Percentiles rank a stretch among this genome's conserved stretches.
phyloP scores from a whole-genome alignment of 2,888 invertebrate species.

The Epinotia demarniana region DNA sequence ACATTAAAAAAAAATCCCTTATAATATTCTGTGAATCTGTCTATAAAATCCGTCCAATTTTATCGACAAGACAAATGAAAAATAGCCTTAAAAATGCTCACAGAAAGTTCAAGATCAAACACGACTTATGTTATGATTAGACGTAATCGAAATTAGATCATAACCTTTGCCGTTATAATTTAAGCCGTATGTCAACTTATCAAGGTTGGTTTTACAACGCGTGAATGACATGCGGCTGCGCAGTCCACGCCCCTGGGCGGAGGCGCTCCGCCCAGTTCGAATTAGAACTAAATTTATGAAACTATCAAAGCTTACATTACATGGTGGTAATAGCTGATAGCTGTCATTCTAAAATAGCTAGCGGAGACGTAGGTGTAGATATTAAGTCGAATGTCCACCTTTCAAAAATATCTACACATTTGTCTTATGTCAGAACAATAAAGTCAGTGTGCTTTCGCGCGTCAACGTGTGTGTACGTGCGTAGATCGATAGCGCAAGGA shows the following conservation, averaged over 20 bases:
- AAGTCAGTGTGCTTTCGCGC: no score
- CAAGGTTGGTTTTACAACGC: background rate
- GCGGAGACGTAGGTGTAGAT: background rate
- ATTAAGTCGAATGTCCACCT: no score
- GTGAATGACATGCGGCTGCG: conserved; percentile 1
- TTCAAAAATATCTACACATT: no score
- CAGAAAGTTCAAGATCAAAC: background rate
- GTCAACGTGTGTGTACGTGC: no score
- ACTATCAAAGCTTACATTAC: conserved; percentile 31
- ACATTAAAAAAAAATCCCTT: no score
- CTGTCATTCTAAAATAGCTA: conserved; percentile 7
- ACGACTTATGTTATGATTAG: background rate
- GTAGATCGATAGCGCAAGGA: no score
- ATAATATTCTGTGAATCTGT: background rate
- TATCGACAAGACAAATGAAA: background rate
- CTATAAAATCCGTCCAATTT: background rate
- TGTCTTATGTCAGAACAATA: no score
- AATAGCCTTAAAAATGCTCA: background rate
- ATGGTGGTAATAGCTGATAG: conserved; percentile 20
- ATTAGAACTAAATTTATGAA: conserved; percentile 27
- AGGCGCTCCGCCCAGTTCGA: conserved; percentile 14
- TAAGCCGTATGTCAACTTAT: background rate
- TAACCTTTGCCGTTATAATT: background rate
- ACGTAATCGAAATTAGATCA: background rate
- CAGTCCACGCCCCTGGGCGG: conserved; percentile 16